Conservation (phyloP, 2,797 vertebrate species). For the Acanthis flammea region DNA sequence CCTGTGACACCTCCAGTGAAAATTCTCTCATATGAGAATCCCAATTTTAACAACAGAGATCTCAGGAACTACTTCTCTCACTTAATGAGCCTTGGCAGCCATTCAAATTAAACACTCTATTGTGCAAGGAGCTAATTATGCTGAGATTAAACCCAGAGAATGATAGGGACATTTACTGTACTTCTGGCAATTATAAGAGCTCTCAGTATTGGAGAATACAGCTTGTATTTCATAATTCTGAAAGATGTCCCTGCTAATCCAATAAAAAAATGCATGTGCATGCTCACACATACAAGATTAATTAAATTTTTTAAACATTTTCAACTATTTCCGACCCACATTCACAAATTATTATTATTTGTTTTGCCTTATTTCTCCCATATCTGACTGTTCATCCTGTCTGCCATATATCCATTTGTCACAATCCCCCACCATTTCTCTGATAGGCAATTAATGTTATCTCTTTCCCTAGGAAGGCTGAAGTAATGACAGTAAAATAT, state of each 20-base stretch:
- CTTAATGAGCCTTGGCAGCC: conserved; percentile 77
- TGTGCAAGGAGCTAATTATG: conserved; percentile 80
- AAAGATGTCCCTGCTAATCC: conserved; percentile 52
- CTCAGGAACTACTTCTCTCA: conserved; percentile 74
- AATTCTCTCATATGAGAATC: conserved; percentile 43
- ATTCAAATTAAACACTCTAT: conserved; percentile 80
- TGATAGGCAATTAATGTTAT: conserved; percentile 43
- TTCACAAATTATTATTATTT: conserved; percentile 11
- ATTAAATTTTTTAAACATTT: conserved; percentile 30
- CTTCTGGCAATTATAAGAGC: conserved; percentile 67
- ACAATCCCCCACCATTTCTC: conserved; percentile 9
- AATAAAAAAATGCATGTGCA: conserved; percentile 42
- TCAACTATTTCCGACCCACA: background rate
- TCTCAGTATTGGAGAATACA: conserved; percentile 55
- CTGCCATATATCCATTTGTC: background rate
- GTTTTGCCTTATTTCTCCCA: conserved; percentile 10
- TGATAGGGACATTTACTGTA: conserved; percentile 73
- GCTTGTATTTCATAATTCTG: conserved; percentile 68
- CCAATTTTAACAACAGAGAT: conserved; percentile 73
- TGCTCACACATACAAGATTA: conserved; percentile 22
- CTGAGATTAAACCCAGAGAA: conserved; percentile 75
- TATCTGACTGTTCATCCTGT: background rate
- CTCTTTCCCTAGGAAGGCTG: background rate
- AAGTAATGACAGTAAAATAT: conserved; percentile 31
- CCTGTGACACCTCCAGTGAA: conserved; percentile 49